phyloP scores from a whole-genome alignment of 2,797 vertebrate species.

The Thunnus albacares region DNA sequence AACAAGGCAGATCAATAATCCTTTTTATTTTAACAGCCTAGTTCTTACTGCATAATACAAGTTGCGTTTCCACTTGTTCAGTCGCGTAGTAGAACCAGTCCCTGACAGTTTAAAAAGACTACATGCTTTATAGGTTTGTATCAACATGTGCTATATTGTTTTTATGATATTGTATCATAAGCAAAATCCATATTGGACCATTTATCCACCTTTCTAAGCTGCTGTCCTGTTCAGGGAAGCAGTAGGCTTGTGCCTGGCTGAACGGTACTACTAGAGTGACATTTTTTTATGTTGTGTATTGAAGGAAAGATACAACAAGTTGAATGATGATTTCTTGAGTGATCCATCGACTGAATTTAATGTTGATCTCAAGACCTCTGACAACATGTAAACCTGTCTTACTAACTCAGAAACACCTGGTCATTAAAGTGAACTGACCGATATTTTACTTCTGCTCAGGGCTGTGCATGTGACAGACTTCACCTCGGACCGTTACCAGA shows the following conservation, averaged over 20 bases:
- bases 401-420: accelerated
- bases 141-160: background rate
- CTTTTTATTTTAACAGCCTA: background rate
- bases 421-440: background rate
- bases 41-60: background rate
- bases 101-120: background rate
- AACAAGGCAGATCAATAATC: background rate
- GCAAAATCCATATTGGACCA: background rate
- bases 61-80: background rate
- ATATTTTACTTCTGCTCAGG: conserved; percentile 75
- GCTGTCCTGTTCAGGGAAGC: background rate
- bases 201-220: background rate
- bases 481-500: conserved; percentile 91
- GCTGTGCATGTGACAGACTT: conserved; percentile 93
- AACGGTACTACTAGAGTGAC: background rate
- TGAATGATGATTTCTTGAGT: conserved; percentile 79
- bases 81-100: background rate
- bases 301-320: background rate
- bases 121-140: background rate
- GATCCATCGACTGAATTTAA: conserved; percentile 79
- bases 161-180: background rate
- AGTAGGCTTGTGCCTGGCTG: background rate
- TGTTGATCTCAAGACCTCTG: conserved; percentile 76
- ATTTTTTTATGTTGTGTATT: background rate
- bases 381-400: conserved; percentile 52